Percentiles rank a stretch among this genome's conserved stretches.
Evolutionary conservation across 2,113 vertebrate species (phyloP).

Genomic region (Gopherus evgoodei): DNA sequence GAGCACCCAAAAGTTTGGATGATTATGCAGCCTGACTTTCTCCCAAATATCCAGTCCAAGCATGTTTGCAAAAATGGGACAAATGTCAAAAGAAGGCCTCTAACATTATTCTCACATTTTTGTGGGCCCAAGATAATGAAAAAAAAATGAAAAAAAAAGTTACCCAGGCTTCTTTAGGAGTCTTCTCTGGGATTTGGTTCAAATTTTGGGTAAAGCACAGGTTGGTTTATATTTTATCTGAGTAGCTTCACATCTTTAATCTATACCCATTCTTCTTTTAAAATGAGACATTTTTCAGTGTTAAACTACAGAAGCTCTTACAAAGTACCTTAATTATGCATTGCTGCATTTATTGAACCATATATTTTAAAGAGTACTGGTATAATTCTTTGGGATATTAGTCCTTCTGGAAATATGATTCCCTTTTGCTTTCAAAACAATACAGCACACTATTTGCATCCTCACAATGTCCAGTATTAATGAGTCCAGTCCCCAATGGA

Average conservation of each 20-base stretch:
- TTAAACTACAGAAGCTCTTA: neutral
- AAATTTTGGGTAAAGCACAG: neutral
- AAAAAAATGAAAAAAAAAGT: neutral
- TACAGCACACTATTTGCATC: neutral
- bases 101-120: neutral
- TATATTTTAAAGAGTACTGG: neutral
- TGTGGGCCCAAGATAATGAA: accelerated
- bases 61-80: neutral
- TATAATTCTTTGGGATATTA: neutral
- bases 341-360: neutral
- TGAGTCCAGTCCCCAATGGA: neutral
- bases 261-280: neutral
- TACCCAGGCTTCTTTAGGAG: neutral
- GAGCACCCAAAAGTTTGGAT: neutral
- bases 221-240: neutral
- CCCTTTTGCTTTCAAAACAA: neutral
- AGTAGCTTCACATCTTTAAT: neutral
- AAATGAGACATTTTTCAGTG: neutral
- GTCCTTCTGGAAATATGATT: neutral
- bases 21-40: neutral
- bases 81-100: neutral
- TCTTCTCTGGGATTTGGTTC: neutral
- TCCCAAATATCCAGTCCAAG: neutral
- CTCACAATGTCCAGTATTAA: accelerated
- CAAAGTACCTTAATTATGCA: neutral